phyloP scores from a whole-genome alignment of 2,113 vertebrate species.

The Toxostoma redivivum region DNA sequence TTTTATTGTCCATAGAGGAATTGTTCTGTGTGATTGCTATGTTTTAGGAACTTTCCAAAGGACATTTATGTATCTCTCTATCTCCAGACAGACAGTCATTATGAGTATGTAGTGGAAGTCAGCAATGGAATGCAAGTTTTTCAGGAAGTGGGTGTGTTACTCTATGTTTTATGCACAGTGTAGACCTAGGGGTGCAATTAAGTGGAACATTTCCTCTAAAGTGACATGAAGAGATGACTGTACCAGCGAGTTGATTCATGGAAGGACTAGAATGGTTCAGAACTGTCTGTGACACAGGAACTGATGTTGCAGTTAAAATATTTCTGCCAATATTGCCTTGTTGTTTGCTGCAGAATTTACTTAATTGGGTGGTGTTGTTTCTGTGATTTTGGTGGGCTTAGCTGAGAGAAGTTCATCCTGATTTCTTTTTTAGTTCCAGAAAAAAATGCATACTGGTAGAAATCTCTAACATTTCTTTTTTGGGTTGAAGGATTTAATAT shows the following conservation, averaged over 20 bases:
- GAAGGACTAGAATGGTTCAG: background rate
- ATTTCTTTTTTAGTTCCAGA: background rate
- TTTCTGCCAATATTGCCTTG: background rate
- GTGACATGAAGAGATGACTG: fast-evolving
- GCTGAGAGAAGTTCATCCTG: background rate
- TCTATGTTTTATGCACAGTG: background rate
- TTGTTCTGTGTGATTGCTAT: background rate
- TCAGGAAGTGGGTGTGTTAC: background rate
- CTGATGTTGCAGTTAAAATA: background rate
- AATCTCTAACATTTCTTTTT: background rate
- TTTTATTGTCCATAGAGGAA: background rate
- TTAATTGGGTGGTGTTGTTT: background rate
- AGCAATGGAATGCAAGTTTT: background rate
- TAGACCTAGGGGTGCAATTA: background rate
- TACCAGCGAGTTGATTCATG: background rate
- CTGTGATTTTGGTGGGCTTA: background rate
- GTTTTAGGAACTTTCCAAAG: background rate
- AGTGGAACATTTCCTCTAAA: background rate
- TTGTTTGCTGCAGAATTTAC: background rate
- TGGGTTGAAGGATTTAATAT: background rate
- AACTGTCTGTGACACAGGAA: background rate
- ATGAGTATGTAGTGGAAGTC: background rate
- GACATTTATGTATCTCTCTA: fast-evolving
- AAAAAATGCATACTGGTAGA: background rate
- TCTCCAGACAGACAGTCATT: background rate